Percentiles rank a stretch among this genome's conserved stretches.
phyloP scores from a whole-genome alignment of 2,797 vertebrate genomes.

The Ptychobarbus kaznakovi region DNA sequence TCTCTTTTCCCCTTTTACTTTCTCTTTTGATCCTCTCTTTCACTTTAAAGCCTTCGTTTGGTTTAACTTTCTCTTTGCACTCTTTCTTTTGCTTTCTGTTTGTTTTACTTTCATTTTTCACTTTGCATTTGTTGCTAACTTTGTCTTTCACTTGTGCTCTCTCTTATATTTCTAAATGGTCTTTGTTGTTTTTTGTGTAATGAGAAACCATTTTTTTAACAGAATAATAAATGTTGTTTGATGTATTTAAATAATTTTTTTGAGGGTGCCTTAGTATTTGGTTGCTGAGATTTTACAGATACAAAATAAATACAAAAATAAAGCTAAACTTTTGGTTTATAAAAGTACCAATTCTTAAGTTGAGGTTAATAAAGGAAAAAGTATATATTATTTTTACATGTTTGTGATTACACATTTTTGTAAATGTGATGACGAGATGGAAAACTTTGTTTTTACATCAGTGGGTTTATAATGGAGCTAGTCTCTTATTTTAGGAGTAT shows the following conservation, averaged over 20 bases:
- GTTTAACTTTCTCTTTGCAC: background rate
- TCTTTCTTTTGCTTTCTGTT: slow-evolving; percentile 3
- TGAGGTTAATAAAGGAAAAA: background rate
- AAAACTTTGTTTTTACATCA: background rate
- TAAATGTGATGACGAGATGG: background rate
- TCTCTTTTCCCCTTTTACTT: background rate
- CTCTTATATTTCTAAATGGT: background rate
- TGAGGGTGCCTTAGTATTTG: background rate
- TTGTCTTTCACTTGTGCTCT: background rate
- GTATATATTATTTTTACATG: background rate
- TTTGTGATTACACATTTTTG: background rate
- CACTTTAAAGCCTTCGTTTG: background rate
- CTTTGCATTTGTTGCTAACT: background rate
- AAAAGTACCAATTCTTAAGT: background rate
- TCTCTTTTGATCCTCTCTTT: slow-evolving; percentile 2
- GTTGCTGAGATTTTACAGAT: background rate
- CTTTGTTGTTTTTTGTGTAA: background rate
- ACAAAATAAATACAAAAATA: background rate
- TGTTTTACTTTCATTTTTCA: background rate
- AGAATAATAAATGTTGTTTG: background rate
- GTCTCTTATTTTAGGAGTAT: background rate
- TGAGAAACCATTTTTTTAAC: background rate
- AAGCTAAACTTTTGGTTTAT: background rate
- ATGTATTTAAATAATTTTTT: too few species aligned
- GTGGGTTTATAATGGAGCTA: background rate